A percentile compares a stretch with the other conserved stretches of the same genome.
phyloP scores from a whole-genome alignment of 2,113 vertebrate genomes.

The Urocolius indicus region DNA sequence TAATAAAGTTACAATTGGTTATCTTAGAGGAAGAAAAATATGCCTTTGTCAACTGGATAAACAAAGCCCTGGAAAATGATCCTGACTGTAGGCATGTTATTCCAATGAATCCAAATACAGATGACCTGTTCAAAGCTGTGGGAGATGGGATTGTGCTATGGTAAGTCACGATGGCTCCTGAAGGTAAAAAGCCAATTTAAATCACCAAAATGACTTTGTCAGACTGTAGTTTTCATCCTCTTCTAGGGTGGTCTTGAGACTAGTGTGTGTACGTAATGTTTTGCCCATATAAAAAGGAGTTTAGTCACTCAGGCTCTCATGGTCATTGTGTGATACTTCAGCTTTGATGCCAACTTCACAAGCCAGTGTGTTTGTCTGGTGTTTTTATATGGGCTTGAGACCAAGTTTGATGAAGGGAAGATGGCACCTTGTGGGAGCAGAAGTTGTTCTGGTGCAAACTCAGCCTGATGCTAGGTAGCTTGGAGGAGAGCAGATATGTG shows the following conservation, averaged over 20 bases:
- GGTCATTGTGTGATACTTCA: background rate
- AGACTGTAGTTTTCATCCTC: background rate
- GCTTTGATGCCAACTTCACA: background rate
- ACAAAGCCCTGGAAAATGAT: slow-evolving; percentile 89
- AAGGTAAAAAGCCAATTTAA: background rate
- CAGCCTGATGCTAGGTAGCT: background rate
- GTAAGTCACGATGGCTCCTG: slow-evolving; percentile 75
- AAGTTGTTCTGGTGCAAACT: background rate
- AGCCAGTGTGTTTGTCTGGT: background rate
- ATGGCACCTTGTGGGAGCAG: background rate
- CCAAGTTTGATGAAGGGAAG: background rate
- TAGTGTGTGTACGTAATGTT: background rate
- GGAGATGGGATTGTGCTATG: slow-evolving; percentile 90
- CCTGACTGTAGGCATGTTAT: slow-evolving; percentile 85
- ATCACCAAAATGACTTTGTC: background rate
- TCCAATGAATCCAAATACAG: slow-evolving; percentile 89
- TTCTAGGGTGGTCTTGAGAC: background rate
- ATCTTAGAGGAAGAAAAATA: slow-evolving; percentile 91
- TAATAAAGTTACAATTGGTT: slow-evolving; percentile 1
- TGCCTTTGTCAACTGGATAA: slow-evolving; percentile 96
- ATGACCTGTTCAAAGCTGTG: slow-evolving; percentile 88
- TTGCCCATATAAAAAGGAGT: background rate
- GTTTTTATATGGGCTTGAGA: background rate
- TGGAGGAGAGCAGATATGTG: background rate
- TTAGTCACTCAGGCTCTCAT: background rate